These are phyloP conservation scores for Lamprotornis superbus DNA, from an alignment of 2,113 vertebrate species.

Conservation along the genomic window DNA sequence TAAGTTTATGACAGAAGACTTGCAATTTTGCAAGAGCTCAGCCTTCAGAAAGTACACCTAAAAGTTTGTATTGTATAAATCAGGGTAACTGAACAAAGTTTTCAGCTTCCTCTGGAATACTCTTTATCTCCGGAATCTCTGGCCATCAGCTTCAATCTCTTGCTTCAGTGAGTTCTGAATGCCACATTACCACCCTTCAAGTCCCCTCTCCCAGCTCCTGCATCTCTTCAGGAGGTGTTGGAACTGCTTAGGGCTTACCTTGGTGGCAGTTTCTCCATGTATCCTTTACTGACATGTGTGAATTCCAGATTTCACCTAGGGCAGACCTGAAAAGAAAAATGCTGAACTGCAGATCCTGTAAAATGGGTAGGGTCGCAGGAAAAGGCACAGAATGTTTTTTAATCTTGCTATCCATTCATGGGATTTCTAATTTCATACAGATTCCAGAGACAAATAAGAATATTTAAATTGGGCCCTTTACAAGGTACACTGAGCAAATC, in stretches of 20 bases:
- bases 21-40: constrained; percentile 54
- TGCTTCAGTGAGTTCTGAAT: not conserved
- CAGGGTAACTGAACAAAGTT: not conserved
- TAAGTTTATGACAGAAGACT: constrained; percentile 59
- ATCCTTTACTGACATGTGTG: not conserved
- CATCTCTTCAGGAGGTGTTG: not conserved
- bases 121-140: not conserved
- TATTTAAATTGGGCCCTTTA: not conserved
- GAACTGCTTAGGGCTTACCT: not conserved
- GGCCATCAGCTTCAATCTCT: not conserved
- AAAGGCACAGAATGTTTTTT: not conserved
- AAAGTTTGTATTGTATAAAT: not conserved
- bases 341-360: not conserved
- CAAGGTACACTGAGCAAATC: not conserved
- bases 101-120: not conserved
- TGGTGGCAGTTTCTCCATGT: not conserved
- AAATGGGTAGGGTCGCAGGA: not conserved
- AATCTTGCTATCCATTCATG: not conserved
- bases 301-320: not conserved
- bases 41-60: constrained; percentile 22
- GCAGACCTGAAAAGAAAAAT: not conserved
- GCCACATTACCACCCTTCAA: not conserved
- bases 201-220: not conserved
- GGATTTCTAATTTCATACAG: not conserved
- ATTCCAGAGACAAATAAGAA: not conserved